Conservation (phyloP, 1,140 invertebrate genomes). For the Heliconius eleuchia region DNA sequence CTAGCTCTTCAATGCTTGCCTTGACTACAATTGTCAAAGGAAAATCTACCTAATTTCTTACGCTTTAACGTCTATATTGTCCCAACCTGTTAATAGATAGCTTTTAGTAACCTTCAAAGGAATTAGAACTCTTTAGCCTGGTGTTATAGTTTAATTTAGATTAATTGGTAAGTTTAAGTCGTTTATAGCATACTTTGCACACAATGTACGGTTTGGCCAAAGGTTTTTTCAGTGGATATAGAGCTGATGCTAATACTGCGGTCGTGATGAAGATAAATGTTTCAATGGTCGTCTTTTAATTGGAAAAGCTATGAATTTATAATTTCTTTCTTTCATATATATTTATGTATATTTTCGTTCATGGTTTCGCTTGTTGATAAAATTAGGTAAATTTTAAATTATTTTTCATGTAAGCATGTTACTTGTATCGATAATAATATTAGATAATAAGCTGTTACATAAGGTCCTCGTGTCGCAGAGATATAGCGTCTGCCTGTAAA, state of each 20-base stretch:
- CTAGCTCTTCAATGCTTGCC: constrained; percentile 54
- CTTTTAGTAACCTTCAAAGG: background rate
- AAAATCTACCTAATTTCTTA: constrained; percentile 33
- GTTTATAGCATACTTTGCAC: constrained; percentile 54
- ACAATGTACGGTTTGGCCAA: constrained; percentile 56
- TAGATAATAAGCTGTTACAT: too few relatives aligned
- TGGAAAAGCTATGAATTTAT: constrained; percentile 43
- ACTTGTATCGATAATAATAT: too few relatives aligned
- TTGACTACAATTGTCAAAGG: constrained; percentile 38
- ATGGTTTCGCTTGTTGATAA: background rate
- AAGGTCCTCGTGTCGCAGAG: too few relatives aligned
- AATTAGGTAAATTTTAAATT: background rate
- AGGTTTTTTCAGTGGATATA: constrained; percentile 58
- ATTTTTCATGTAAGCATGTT: too few relatives aligned
- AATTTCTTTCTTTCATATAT: constrained; percentile 12
- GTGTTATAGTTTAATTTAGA: constrained; percentile 41
- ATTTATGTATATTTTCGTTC: background rate
- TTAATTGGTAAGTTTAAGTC: constrained; percentile 34
- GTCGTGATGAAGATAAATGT: constrained; percentile 51
- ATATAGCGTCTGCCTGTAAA: too few relatives aligned
- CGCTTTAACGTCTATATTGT: constrained; percentile 33
- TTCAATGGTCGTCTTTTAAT: constrained; percentile 45
- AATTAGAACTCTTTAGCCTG: constrained; percentile 33
- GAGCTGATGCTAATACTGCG: constrained; percentile 53
- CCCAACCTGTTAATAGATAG: background rate